These are phyloP conservation scores for Tokudaia muenninki DNA, from an alignment of 2,797 vertebrate genomes.

Conservation along the genomic window DNA sequence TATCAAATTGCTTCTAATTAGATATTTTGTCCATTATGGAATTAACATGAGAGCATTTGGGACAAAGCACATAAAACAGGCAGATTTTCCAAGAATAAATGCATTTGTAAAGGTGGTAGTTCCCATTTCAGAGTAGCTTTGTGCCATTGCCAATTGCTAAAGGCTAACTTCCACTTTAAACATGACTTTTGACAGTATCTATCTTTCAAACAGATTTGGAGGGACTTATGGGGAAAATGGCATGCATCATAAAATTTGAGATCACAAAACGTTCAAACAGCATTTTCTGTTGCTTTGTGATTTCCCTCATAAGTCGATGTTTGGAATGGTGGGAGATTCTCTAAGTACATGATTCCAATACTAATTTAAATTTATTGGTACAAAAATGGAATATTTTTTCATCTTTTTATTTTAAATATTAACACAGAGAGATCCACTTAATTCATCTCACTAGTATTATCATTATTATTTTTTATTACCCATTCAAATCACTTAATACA, in stretches of 20 bases:
- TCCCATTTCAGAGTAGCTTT: constrained; percentile 64
- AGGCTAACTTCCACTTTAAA: not conserved
- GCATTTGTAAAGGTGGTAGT: constrained; percentile 67
- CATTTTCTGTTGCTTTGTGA: not conserved
- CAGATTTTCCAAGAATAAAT: constrained; percentile 73
- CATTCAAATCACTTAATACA: not conserved
- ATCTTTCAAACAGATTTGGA: not conserved
- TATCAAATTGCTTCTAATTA: constrained; percentile 91
- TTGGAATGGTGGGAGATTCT: not conserved
- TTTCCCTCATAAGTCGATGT: not conserved
- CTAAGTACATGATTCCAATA: not conserved
- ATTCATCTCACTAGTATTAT: not conserved
- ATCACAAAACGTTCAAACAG: constrained; percentile 14
- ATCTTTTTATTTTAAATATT: not conserved
- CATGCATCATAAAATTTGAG: not conserved
- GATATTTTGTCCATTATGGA: constrained; percentile 81
- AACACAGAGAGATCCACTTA: rapidly evolving
- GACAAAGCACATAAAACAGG: constrained; percentile 63
- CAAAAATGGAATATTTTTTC: not conserved
- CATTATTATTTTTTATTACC: not conserved
- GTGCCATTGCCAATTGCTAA: not conserved
- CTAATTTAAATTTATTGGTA: not conserved
- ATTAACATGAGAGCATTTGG: constrained; percentile 80
- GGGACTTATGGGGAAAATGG: not conserved
- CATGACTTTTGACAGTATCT: not conserved